Conservation (phyloP, 1,140 invertebrate genomes). For the fruit fly (Drosophila melanogaster) region Release_6_plus_ISO1_MT NC_004354.4:8354501-8355000, state of each 20-base stretch:
- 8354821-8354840: constrained; percentile 19
- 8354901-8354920: constrained; percentile 15
- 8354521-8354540: constrained; percentile 57
- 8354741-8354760: too few relatives aligned
- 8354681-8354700: too few relatives aligned
- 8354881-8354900: constrained; percentile 35
- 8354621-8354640: too few relatives aligned
- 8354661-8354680: too few relatives aligned
- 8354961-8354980: constrained; percentile 51
- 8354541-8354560: constrained; percentile 68
- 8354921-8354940: background rate
- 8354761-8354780: background rate
- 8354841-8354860: constrained; percentile 7
- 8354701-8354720: too few relatives aligned
- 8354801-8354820: constrained; percentile 36
- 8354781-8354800: background rate
- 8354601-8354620: background rate
- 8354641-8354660: too few relatives aligned
- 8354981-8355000: constrained; percentile 9
- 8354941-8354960: constrained; percentile 13
- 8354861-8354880: constrained; percentile 51
- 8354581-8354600: background rate
- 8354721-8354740: too few relatives aligned
- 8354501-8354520: background rate
- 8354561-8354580: constrained; percentile 54